Percentiles rank a stretch among this genome's conserved stretches.
These are phyloP conservation scores for Bombus impatiens DNA, from an alignment of 1,140 invertebrate species.

Conservation along the genomic window DNA sequence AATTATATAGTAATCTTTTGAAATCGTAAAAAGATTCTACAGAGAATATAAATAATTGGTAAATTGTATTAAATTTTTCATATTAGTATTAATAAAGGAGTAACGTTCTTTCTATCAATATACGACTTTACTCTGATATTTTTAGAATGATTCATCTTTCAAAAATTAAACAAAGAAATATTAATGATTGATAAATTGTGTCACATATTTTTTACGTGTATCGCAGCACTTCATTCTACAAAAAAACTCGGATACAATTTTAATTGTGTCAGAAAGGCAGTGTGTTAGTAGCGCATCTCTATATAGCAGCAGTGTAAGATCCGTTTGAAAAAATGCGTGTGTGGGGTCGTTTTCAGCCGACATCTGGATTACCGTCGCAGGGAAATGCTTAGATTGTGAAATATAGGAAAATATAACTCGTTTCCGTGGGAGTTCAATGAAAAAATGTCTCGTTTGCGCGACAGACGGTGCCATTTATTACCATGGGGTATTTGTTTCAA, in stretches of 20 bases:
- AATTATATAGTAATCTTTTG: too few species aligned
- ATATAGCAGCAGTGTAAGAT: constrained; percentile 8
- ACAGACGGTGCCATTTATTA: constrained; percentile 44
- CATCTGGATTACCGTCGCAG: constrained; percentile 62
- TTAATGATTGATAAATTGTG: not conserved
- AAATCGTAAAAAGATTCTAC: too few species aligned
- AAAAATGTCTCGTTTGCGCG: constrained; percentile 42
- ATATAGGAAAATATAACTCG: constrained; percentile 61
- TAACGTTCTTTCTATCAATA: not conserved
- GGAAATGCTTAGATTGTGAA: constrained; percentile 44
- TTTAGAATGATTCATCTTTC: too few species aligned
- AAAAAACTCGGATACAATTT: not conserved
- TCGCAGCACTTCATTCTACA: not conserved
- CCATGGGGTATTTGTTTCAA: constrained; percentile 28
- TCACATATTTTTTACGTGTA: not conserved
- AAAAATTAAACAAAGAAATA: not conserved
- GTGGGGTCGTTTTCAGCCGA: constrained; percentile 57
- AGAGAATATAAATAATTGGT: too few species aligned
- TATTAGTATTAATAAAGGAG: too few species aligned
- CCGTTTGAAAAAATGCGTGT: constrained; percentile 43
- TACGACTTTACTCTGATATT: too few species aligned
- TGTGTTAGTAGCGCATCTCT: not conserved
- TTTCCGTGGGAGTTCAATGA: constrained; percentile 64
- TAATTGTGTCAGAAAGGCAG: not conserved
- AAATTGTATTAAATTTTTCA: too few species aligned